Conservation (phyloP, 2,797 vertebrate genomes). For the Gymnoscopelus braueri region DNA sequence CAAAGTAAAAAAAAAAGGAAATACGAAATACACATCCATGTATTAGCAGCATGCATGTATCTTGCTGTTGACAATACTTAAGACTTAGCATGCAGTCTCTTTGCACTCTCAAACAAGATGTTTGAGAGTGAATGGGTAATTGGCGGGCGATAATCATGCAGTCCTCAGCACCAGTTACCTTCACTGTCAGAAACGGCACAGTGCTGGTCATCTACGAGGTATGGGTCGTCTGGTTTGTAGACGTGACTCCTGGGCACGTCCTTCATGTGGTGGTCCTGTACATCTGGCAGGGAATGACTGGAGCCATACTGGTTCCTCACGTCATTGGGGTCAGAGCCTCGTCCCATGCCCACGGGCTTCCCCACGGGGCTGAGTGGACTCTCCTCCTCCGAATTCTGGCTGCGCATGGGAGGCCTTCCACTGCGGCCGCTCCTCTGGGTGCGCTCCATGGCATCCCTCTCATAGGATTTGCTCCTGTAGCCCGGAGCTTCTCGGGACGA, state of each 20-base stretch:
- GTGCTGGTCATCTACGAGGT: constrained; percentile 97
- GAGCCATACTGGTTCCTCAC: constrained; percentile 96
- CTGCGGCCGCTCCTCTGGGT: constrained; percentile 87
- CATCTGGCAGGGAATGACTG: constrained; percentile 98
- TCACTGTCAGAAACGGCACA: constrained; percentile 99
- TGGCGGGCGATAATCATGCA: constrained; percentile 44
- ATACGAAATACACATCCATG: constrained; percentile 10
- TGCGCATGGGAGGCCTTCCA: constrained; percentile 89
- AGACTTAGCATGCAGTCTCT: constrained; percentile 77
- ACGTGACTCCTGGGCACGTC: constrained; percentile 94
- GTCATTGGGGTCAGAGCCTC: constrained; percentile 86
- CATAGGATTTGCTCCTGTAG: constrained; percentile 92
- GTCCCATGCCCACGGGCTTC: constrained; percentile 87
- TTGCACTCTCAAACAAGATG: constrained; percentile 50
- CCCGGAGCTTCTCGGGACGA: constrained; percentile 87
- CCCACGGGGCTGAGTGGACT: constrained; percentile 95
- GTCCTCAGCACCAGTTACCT: constrained; percentile 95
- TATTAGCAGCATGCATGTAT: too few relatives aligned
- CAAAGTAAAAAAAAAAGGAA: constrained; percentile 61
- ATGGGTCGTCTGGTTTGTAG: constrained; percentile 97
- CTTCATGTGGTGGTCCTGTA: constrained; percentile 97
- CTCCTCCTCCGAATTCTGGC: constrained; percentile 96
- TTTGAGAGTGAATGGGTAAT: constrained; percentile 33
- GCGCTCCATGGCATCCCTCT: constrained; percentile 89
- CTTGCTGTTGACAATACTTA: constrained; percentile 49